A percentile compares a stretch with the other conserved stretches of the same genome.
phyloP scores from a whole-genome alignment of 1,140 invertebrate genomes.

The Pseudomyrmex gracilis region DNA sequence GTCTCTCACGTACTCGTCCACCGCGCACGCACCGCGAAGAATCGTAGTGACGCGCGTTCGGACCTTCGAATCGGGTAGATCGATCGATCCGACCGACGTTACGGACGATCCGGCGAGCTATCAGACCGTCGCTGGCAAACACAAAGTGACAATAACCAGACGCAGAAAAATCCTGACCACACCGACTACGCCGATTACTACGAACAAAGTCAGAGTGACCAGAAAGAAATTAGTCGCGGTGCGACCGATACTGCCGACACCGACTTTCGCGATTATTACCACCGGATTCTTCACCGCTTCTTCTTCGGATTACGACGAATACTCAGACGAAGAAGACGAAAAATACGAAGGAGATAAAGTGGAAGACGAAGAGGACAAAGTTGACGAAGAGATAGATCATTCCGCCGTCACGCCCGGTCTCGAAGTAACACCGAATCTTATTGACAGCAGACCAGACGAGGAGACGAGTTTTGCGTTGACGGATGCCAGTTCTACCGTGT shows the following conservation, averaged over 20 bases:
- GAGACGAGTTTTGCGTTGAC: slow-evolving; percentile 5
- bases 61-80: slow-evolving; percentile 64
- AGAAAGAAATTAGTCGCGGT: slow-evolving; percentile 82
- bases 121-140: slow-evolving; percentile 61
- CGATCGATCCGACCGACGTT: slow-evolving; percentile 34
- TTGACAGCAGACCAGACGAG: slow-evolving; percentile 70
- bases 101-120: not conserved
- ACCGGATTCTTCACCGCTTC: slow-evolving; percentile 82
- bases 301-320: slow-evolving; percentile 71
- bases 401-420: slow-evolving; percentile 64
- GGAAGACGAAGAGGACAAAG: too few relatives aligned
- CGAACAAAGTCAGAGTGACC: slow-evolving; percentile 76
- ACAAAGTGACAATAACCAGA: slow-evolving; percentile 82
- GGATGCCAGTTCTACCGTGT: slow-evolving; percentile 16
- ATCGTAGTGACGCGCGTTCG: slow-evolving; percentile 81
- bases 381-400: not conserved
- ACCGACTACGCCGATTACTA: slow-evolving; percentile 27
- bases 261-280: slow-evolving; percentile 82
- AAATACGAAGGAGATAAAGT: slow-evolving; percentile 4
- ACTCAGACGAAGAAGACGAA: slow-evolving; percentile 67
- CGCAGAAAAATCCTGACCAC: slow-evolving; percentile 80
- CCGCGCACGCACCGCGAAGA: slow-evolving; percentile 72
- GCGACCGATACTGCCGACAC: slow-evolving; percentile 77
- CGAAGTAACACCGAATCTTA: slow-evolving; percentile 74
- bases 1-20: slow-evolving; percentile 14